These are phyloP conservation scores for Archocentrus centrarchus DNA, from an alignment of 2,113 vertebrate species.

Conservation along the genomic window DNA sequence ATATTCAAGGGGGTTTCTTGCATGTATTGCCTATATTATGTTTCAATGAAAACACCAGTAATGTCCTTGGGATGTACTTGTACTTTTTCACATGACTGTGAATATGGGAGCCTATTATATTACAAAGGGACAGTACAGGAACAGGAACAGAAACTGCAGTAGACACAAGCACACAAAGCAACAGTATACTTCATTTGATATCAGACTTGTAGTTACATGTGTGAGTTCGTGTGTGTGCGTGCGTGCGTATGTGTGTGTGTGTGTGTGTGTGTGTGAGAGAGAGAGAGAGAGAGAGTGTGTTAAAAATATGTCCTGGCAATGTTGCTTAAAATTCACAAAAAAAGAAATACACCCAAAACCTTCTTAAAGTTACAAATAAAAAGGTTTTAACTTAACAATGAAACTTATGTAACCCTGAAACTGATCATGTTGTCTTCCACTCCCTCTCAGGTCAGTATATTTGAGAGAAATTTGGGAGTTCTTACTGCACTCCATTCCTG, in stretches of 20 bases:
- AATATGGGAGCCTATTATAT: neutral
- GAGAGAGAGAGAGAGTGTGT: too few species aligned
- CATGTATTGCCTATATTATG: neutral
- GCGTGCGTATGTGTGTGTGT: too few species aligned
- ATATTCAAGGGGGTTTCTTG: neutral
- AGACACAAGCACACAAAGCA: neutral
- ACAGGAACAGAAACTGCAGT: neutral
- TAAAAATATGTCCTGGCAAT: neutral
- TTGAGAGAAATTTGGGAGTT: constrained; percentile 85
- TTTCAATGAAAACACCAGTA: neutral
- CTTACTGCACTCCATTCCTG: constrained; percentile 83
- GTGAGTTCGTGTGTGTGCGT: too few species aligned
- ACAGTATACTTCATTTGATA: neutral
- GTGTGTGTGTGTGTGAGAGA: neutral
- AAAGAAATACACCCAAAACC: neutral
- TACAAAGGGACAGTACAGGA: neutral
- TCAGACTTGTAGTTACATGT: too few species aligned
- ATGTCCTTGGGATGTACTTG: neutral
- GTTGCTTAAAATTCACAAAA: neutral
- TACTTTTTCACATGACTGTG: neutral
- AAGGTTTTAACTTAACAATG: neutral
- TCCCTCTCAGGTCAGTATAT: constrained; percentile 75
- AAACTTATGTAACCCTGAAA: neutral
- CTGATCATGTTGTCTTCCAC: neutral
- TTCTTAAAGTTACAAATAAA: neutral